phyloP scores from a whole-genome alignment of 2,113 vertebrate genomes.

The Noctilio leporinus region DNA sequence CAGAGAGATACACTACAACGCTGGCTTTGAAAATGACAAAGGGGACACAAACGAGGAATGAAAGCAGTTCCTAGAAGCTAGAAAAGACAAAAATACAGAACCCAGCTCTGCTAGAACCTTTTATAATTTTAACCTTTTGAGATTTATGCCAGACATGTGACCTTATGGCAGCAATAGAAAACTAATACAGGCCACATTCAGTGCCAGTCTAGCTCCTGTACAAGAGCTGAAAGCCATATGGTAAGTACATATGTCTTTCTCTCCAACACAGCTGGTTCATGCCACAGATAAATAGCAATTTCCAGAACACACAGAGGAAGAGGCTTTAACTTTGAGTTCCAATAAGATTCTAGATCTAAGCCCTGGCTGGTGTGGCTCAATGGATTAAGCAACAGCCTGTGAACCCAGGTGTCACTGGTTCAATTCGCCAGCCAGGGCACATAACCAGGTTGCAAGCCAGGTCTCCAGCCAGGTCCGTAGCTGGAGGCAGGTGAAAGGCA shows the following conservation, averaged over 20 bases:
- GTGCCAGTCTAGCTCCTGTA: not conserved
- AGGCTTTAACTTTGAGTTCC: not conserved
- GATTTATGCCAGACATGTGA: not conserved
- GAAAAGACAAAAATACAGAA: not conserved
- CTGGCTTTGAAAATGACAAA: not conserved
- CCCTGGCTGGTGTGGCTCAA: too few relatives aligned
- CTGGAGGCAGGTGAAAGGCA: too few relatives aligned
- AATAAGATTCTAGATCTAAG: not conserved
- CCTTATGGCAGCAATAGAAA: not conserved
- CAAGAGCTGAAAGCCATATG: not conserved
- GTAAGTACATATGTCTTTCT: not conserved
- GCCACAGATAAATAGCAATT: not conserved
- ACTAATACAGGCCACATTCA: not conserved
- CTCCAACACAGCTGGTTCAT: not conserved
- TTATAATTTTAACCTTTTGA: not conserved
- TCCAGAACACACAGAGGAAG: not conserved
- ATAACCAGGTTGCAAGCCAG: too few relatives aligned
- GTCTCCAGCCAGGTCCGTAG: too few relatives aligned
- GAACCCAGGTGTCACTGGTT: too few relatives aligned
- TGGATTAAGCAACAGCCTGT: too few relatives aligned
- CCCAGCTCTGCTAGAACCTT: not conserved
- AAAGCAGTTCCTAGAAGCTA: not conserved
- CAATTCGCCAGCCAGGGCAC: too few relatives aligned
- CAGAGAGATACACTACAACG: not conserved
- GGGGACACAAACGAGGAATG: not conserved